phyloP scores from a whole-genome alignment of 2,888 invertebrate genomes.

The Trypoxylon attenuatum region DNA sequence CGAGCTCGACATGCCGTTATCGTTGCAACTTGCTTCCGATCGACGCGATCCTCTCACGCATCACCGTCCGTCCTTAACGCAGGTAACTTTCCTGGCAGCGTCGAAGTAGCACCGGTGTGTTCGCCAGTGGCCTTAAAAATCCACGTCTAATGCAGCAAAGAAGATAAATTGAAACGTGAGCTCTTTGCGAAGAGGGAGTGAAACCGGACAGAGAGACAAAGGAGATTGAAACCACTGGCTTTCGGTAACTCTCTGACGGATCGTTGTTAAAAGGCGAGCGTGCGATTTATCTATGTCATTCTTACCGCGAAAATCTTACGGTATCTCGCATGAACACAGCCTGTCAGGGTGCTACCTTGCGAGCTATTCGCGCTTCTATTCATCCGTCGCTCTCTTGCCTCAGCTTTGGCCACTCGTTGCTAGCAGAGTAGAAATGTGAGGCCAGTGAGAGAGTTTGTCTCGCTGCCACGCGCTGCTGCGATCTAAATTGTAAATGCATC shows the following conservation, averaged over 20 bases:
- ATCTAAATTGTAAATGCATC: too few relatives aligned
- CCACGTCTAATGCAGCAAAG: too few relatives aligned
- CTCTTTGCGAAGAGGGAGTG: too few relatives aligned
- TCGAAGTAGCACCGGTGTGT: too few relatives aligned
- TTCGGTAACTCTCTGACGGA: too few relatives aligned
- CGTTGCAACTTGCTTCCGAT: not conserved
- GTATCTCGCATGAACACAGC: not conserved
- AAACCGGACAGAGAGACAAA: too few relatives aligned
- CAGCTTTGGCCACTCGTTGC: constrained; percentile 7
- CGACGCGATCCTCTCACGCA: not conserved
- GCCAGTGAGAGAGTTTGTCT: constrained; percentile 8
- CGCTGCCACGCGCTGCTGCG: too few relatives aligned
- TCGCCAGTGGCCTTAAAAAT: too few relatives aligned
- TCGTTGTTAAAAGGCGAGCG: not conserved
- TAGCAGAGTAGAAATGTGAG: constrained; percentile 8
- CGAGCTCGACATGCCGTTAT: not conserved
- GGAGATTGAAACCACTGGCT: too few relatives aligned
- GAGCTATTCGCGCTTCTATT: constrained; percentile 21
- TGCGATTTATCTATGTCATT: not conserved
- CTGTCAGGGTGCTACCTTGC: not conserved
- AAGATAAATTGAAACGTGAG: too few relatives aligned
- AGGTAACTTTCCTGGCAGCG: too few relatives aligned
- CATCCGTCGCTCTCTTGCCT: not conserved
- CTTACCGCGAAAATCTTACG: not conserved
- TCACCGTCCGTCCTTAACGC: too few relatives aligned